Percentiles rank a stretch among this genome's conserved stretches.
phyloP scores from a whole-genome alignment of 2,888 invertebrate genomes.

The Drosophila meridionalis region DNA sequence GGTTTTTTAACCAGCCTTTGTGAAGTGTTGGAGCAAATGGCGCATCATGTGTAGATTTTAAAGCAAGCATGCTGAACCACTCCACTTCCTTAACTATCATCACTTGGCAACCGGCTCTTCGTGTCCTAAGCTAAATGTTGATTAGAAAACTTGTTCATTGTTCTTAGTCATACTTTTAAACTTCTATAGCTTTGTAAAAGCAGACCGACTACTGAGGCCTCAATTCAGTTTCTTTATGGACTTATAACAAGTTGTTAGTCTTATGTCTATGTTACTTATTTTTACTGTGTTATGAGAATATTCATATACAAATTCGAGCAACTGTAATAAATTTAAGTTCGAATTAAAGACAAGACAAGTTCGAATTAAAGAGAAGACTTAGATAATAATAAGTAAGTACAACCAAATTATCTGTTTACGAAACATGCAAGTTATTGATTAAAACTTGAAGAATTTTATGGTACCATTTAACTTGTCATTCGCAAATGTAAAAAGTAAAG shows the following conservation, averaged over 20 bases:
- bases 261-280: too few relatives aligned
- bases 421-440: conserved; percentile 61
- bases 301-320: background rate
- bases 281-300: too few relatives aligned
- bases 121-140: background rate
- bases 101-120: background rate
- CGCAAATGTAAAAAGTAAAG: background rate
- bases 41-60: background rate
- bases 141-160: background rate
- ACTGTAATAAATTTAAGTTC: conserved; percentile 9
- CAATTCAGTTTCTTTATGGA: background rate
- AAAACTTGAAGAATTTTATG: conserved; percentile 56
- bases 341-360: background rate
- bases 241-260: too few relatives aligned
- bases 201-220: background rate
- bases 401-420: conserved; percentile 5
- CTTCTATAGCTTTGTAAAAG: background rate
- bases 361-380: too few relatives aligned
- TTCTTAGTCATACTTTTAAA: background rate
- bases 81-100: background rate
- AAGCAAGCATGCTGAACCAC: background rate
- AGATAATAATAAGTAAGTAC: background rate
- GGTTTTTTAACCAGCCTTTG: conserved; percentile 25
- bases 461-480: conserved; percentile 49
- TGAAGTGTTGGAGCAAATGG: background rate